Evolutionary conservation across 1,140 invertebrate genomes (phyloP), one percentile per base, ranked within the genome.

Genomic region (Apis florea): DNA sequence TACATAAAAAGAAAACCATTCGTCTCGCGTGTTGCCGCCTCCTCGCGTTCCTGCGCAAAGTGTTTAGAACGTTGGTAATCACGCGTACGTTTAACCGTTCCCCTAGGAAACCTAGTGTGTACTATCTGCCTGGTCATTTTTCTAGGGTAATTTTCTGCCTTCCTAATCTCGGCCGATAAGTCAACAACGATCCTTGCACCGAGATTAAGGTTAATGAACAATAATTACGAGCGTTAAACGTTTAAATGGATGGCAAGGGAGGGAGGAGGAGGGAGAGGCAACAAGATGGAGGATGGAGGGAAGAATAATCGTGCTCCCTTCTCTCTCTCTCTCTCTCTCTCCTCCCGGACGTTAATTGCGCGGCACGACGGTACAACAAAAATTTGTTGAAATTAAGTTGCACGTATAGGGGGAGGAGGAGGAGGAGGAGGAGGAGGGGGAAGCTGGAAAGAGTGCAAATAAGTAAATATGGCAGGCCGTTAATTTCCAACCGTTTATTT

Each of bases 131-230:
- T 13, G 49, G 12, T 59, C 53, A 40, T 79, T 73, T 79, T 79
- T 79, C 51, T 15, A 21, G 12, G 31, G 69, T 47, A 73, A 79
- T 79, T 73, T 63, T 78, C 76, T 78, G 76, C 66, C 74, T 59
- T 12, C 40, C 69, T 64, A 72, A 79, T 79, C 78, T 73, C 3
- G 31, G 69, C 53, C 73, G 78, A 79, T 79, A 79, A 79, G 78
- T 79, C 69, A 79, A 79, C 78, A 73, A 73, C 56, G 59, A 79
- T 79, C 78, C 31, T 40, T 26, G 21, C 31, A 51, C 3, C 2
- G 59, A 24, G 78, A 79, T 73, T 79, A 79, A 64, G 69, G 59
- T 12, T 79, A 79, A 79, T 73, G 78, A 73, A 73, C 78, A 79
- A 79, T 72, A 72, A 79, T 79, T 79, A 79, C 78, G 59, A 49